Base-by-base conservation (phyloP, 2,888 invertebrate species). In the Ophraella communa region DNA sequence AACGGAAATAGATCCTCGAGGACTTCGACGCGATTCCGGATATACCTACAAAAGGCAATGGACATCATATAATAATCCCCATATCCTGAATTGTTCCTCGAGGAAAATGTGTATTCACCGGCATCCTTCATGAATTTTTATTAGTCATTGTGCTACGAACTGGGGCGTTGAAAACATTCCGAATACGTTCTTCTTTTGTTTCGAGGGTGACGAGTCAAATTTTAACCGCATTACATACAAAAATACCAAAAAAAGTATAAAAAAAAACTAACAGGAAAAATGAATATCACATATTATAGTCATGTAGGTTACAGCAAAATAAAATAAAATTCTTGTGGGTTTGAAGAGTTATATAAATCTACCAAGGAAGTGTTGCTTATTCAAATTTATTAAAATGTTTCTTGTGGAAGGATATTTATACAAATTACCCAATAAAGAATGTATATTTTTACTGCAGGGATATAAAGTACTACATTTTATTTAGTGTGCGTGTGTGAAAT, bases 51-150 rank as follows among this genome's bases (percentile, higher is more conserved):
- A 60, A 44, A 60, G 59, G 51, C 52, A n/a, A 44, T 52, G 60
- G 52, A 60, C 60, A 60, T 53, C 52, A 44, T 60, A 53, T 60
- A 60, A 60, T 60, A 52, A 60, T 60, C 30, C 30, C 44, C 59
- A 42, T 60, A 52, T 60, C 60, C 60, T 60, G 52, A 53, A 60
- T 60, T 42, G 60, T 60, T 52, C 44, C 52, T 60, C 27, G 27
- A 53, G 33, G 52, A 53, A 30, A 44, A 52, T 53, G 52, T 60
- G 60, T 33, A 60, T 53, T 52, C 60, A 44, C 47, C 30, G 33
- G n/a, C 56, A 49, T 58, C 62, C 54, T 62, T 58, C 62, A 65
- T 62, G 62, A 65, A 62, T 62, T 65, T 65, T 57, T 61, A 62
- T 65, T 39, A 60, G 60, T n/a, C 44, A 60, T 60, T 60, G 60